Evolutionary conservation across 2,797 vertebrate species (phyloP), one percentile per base, ranked within the genome.

Genomic region (Lepidocolaptes lacrymiger): DNA sequence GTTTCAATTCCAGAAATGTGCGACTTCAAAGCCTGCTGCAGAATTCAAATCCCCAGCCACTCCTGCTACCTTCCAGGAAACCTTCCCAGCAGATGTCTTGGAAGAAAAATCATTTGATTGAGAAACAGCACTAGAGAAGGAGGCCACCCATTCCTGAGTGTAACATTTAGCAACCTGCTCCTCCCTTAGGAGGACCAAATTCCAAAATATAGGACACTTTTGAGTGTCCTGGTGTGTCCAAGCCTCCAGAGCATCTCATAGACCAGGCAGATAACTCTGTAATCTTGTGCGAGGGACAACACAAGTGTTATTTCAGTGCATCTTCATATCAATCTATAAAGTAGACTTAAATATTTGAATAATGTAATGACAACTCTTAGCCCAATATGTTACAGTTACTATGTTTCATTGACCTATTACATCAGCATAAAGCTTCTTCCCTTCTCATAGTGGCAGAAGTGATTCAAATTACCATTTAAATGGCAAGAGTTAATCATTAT

Each of bases 401-500:
- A 14, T 46, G 23, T 93, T 92, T 43, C 81, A 27, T 34, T 82
- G 90, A 59, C 81, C 88, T 90, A 14, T 71, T 85, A 26, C 12
- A 39, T 51, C 23, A 18, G 73, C 11, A 3, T 52, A 67, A 79
- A 73, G 61, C 72, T 43, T 68, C 48, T 43, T 93, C 43, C 63
- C 15, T 67, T 93, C 66, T 71, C 10, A 1, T 79, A 72, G 71
- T 69, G 32, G 84, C 82, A 94, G 91, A 86, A 89, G 77, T 67
- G 16, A 85, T 91, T 86, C 49, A 32, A 63, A 85, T 95, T 95
- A 81, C 58, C 55, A 56, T 68, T 91, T 96, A 90, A 91, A 76
- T 67, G 67, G 79, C 80, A 43, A 46, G 13, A 86, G 52, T 74
- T 91, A 84, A 93, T 89, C 34, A 77, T 94, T 93, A n/a, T 19